A percentile compares a stretch with the other conserved stretches of the same genome.
Conservation (phyloP, 2,888 invertebrate genomes). For the Thera britannica region DNA sequence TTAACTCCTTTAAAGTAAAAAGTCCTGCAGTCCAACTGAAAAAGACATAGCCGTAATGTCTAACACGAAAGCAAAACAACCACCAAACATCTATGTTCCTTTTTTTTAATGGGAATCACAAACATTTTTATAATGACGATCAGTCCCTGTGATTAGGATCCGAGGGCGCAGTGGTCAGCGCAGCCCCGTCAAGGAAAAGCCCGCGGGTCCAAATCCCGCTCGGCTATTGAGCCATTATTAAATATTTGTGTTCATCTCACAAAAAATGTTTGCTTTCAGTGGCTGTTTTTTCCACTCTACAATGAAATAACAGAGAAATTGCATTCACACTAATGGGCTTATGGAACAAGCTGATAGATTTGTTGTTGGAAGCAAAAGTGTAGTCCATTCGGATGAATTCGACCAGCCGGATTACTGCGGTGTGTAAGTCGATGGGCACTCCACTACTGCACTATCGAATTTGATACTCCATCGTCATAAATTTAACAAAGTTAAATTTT, state of each 20-base stretch:
- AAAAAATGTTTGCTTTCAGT: background rate
- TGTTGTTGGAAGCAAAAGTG: conserved; percentile 51
- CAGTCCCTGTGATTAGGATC: too few species aligned
- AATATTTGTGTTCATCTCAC: too few species aligned
- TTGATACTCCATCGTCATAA: conserved; percentile 2
- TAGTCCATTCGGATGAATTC: conserved; percentile 56
- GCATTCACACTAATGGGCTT: conserved; percentile 46
- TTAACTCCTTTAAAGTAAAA: conserved; percentile 29
- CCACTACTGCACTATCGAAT: conserved; percentile 21
- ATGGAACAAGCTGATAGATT: conserved; percentile 52
- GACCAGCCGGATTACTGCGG: conserved; percentile 53
- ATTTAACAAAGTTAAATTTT: background rate
- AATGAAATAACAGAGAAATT: conserved; percentile 4
- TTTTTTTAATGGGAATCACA: too few species aligned
- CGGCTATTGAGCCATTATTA: too few species aligned
- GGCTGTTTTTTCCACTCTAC: background rate
- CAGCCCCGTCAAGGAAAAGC: too few species aligned
- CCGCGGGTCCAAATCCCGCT: too few species aligned
- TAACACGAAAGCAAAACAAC: too few species aligned
- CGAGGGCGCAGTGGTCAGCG: too few species aligned
- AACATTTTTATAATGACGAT: too few species aligned
- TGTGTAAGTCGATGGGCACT: conserved; percentile 44
- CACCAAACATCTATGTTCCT: too few species aligned
- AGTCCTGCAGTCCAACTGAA: conserved; percentile 7
- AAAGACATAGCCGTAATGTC: background rate